Evolutionary conservation across 2,888 invertebrate species (phyloP), one percentile per base, ranked within the genome.

Genomic region (Mesorhabditis sp.): DNA sequence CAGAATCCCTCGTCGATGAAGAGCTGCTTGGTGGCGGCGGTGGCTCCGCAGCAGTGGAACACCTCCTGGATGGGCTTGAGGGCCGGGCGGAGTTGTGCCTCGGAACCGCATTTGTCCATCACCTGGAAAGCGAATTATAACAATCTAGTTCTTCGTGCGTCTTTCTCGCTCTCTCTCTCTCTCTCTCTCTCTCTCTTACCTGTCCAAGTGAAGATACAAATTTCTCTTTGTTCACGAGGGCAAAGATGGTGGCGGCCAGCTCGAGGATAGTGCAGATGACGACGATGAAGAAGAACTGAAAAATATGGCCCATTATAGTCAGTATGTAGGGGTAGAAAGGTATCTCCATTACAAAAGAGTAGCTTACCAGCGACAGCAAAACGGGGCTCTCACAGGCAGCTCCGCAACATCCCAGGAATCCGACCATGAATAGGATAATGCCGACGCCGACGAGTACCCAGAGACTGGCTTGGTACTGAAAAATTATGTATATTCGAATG

Each of bases 401-500:
- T 42, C 84, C 84, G 66, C 83, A 84, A 65, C 84, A 84, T 66
- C 84, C 82, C 42, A 84, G 76, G 68, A 84, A 84, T 45, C 84
- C 84, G 43, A 84, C 83, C 43, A 82, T 58, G 70, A 84, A 77
- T 13, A 84, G 73, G 42, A 84, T 75, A 63, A 80, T 81, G 15
- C 83, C 84, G 62, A 85, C 79, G 0, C 77, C 84, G n/a, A 80
- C 82, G 10, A 84, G 71, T 42, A 84, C 77, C 84, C 84, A 84
- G 41, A 84, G 73, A 5, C 81, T 81, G 0, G 84, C 82, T 75
- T 85, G 80, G 68, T 85, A 84, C 83, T 83, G 69, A 62, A 82
- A 78, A 44, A n/a, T 10, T 50, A 28, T 28, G 1, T 28, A 28
- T 28, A 1, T 28, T 28, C 28, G 28, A 28, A 28, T 28, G 28